Evolutionary conservation across 2,888 invertebrate species (phyloP).

Genomic region (Lissocephala sabroskyi): DNA sequence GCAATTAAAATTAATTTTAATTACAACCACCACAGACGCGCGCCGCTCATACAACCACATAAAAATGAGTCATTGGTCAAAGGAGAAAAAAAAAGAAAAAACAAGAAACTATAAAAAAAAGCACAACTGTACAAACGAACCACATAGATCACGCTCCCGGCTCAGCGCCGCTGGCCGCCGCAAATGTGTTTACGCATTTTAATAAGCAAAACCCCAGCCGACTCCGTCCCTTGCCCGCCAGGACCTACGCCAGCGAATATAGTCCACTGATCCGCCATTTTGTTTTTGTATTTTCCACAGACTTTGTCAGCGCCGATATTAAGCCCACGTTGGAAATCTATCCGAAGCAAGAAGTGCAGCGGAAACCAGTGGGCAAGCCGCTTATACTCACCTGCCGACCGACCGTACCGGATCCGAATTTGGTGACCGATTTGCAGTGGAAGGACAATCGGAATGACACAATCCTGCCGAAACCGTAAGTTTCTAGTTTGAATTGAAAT

Average conservation of each 20-base stretch:
- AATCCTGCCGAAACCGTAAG: slow-evolving; percentile 81
- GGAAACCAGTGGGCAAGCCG: slow-evolving; percentile 82
- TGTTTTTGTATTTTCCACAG: too few species aligned
- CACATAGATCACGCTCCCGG: too few species aligned
- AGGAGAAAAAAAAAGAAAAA: slow-evolving; percentile 9
- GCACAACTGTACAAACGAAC: too few species aligned
- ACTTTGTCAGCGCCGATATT: slow-evolving; percentile 42
- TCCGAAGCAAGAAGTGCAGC: slow-evolving; percentile 79
- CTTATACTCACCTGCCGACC: slow-evolving; percentile 86
- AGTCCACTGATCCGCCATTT: too few species aligned
- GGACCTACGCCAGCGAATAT: too few species aligned
- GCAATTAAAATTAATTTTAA: slow-evolving; percentile 64
- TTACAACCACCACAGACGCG: slow-evolving; percentile 27
- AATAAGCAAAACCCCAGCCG: too few species aligned
- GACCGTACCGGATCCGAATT: slow-evolving; percentile 78
- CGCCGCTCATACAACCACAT: slow-evolving; percentile 16
- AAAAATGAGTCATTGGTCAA: not conserved
- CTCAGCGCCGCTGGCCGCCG: too few species aligned
- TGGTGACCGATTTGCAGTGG: slow-evolving; percentile 86
- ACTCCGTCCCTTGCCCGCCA: too few species aligned
- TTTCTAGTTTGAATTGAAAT: too few species aligned
- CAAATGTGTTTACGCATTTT: too few species aligned
- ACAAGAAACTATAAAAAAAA: not conserved
- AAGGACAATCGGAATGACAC: slow-evolving; percentile 80
- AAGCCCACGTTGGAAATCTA: slow-evolving; percentile 78